Evolutionary conservation across 2,888 invertebrate species (phyloP), one percentile per base, ranked within the genome.

Genomic region (Thyatira batis): DNA sequence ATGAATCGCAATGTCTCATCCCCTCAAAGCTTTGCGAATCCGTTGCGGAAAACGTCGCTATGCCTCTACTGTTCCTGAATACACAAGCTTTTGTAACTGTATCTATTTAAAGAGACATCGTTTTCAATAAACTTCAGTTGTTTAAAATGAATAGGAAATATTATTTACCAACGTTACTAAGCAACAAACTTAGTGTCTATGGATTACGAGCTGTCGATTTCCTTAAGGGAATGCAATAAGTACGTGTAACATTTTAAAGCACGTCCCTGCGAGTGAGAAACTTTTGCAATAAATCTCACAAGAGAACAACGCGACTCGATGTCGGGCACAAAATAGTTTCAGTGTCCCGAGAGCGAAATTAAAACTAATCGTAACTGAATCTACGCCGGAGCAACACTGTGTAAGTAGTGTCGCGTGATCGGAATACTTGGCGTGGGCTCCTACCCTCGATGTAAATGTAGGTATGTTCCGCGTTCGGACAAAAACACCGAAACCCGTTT

Each of bases 1-100:
- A 88, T 89, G 90, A 90, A 87, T 89, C 84, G 84, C 87, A 83
- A 83, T 85, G 89, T 88, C 89, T 87, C 87, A 78, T 86, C 81
- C 84, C 82, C 82, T 89, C 89, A 89, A 87, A 89, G 89, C 88
- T 85, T 85, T 84, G 82, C 84, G 75, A 75, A 75, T 77, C 76
- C 70, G 76, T 72, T 77, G 78, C 79, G 79, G 72, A 76, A 79
- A 76, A 76, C 70, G 71, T 67, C 72, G 68, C 72, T 69, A 71
- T 71, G 67, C 65, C 63, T 57, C 53, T 58, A 60, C 69, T 76
- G 71, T 79, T 79, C 73, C 76, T 80, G 73, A 78, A 78, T 81
- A 82, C 71, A 78, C 76, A 62, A 63, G 61, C 69, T 70, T 68
- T 73, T 69, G 65, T 63, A 55, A 69, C 55, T 62, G 63, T 63